phyloP scores from a whole-genome alignment of 2,888 invertebrate genomes.

The Pycnomerus fuliginosus region DNA sequence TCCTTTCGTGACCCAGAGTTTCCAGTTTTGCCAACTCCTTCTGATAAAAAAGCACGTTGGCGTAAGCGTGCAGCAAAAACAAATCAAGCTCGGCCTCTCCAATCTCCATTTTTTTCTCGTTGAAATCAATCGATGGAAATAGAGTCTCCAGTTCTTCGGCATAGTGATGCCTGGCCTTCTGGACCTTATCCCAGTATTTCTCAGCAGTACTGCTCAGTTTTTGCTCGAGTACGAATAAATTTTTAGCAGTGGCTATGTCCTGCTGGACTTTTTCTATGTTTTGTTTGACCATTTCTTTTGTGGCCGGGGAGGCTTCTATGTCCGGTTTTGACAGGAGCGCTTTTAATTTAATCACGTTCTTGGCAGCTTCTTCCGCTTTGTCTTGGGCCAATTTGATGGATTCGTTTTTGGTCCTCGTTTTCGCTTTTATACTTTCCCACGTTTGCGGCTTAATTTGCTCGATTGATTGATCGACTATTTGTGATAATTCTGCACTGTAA shows the following conservation, averaged over 20 bases:
- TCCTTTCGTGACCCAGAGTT: conserved; percentile 62
- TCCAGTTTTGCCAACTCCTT: conserved; percentile 74
- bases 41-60: conserved; percentile 74
- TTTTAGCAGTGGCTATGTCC: conserved; percentile 63
- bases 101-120: conserved; percentile 63
- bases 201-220: conserved; percentile 66
- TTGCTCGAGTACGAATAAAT: conserved; percentile 59
- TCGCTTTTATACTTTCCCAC: conserved; percentile 61
- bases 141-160: conserved; percentile 68
- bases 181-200: conserved; percentile 81
- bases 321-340: conserved; percentile 50
- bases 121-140: conserved; percentile 70
- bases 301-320: conserved; percentile 50
- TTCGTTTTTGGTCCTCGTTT: conserved; percentile 59
- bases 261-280: conserved; percentile 58
- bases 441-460: conserved; percentile 60
- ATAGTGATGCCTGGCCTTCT: conserved; percentile 61
- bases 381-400: conserved; percentile 60
- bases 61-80: conserved; percentile 75
- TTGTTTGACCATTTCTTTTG: conserved; percentile 56
- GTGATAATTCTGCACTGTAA: conserved; percentile 58
- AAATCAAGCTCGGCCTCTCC: conserved; percentile 71
- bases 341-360: conserved; percentile 52
- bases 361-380: conserved; percentile 52
- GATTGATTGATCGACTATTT: conserved; percentile 62